Conservation (phyloP, 2,888 invertebrate species). For the Morpho deidamia region DNA sequence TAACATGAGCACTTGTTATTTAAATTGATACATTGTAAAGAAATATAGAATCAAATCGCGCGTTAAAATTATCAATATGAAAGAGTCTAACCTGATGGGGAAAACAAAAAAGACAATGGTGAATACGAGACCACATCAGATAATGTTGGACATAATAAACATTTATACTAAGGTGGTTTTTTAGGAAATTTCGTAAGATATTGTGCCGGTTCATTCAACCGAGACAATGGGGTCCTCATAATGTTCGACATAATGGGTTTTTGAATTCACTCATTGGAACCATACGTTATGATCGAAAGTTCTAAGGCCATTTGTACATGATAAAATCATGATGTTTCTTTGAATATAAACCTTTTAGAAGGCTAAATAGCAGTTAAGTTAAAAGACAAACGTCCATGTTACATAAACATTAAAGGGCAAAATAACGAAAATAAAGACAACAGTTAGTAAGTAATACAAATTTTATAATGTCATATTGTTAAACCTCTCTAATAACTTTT, state of each 20-base stretch:
- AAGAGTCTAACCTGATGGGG: slow-evolving; percentile 23
- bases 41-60: not conserved
- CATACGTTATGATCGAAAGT: slow-evolving; percentile 62
- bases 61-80: not conserved
- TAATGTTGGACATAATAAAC: slow-evolving; percentile 58
- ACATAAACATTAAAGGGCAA: slow-evolving; percentile 12
- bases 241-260: slow-evolving; percentile 70
- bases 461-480: too few species aligned
- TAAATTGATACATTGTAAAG: too few species aligned
- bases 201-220: slow-evolving; percentile 69
- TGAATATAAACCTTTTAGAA: too few species aligned
- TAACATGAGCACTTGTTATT: too few species aligned
- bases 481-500: too few species aligned
- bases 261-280: slow-evolving; percentile 69
- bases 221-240: slow-evolving; percentile 70
- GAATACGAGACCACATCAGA: slow-evolving; percentile 47
- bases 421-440: not conserved
- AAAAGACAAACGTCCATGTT: too few species aligned
- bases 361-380: too few species aligned
- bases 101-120: slow-evolving; percentile 55
- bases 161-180: slow-evolving; percentile 66
- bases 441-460: too few species aligned
- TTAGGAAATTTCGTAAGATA: slow-evolving; percentile 76
- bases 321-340: slow-evolving; percentile 27
- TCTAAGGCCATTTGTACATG: slow-evolving; percentile 31